Evolutionary conservation across 2,797 vertebrate genomes (phyloP), one percentile per base, ranked within the genome.

Genomic region (Etheostoma nigrum): DNA sequence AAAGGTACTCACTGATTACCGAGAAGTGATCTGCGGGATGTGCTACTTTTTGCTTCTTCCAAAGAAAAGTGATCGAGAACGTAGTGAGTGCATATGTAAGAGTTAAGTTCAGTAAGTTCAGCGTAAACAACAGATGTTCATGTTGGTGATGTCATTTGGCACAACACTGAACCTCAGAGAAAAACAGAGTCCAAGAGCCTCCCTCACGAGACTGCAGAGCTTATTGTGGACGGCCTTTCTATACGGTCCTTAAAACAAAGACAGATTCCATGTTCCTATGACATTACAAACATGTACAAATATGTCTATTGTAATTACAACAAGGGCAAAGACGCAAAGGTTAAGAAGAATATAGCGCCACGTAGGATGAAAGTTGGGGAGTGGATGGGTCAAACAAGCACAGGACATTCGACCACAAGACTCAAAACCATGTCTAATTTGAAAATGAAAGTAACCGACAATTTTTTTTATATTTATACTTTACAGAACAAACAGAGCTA

Each of bases 1-100:
- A 42, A 21, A 58, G 7, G 11, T 42, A 71, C 75, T 78, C 47
- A 77, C 67, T 4, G 14, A 13, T 60, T 16, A 14, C 21, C 0
- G 8, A 33, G 12, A 25, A n/a, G 40, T 1, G 47, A 58, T 52
- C 52, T 36, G 23, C 19, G 16, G 16, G 6, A 30, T 42, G 16
- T 63, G 51, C 21, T 27, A 14, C 52, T 48, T 61, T 61, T 51
- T 5, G 15, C 36, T 21, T 4, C 30, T 10, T 61, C 19, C 25
- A 40, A 48, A 62, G 8, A 40, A 47, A 55, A 62, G 2, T 16
- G 55, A 58, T 36, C 1, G 5, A 36, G 30, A 36, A 2, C 0
- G 18, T 16, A 2, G 25, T 55, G 6, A 27, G 53, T 12, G 53
- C 25, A 9, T 30, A 5, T 54, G 7, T 12, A 23, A 25, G 14